Evolutionary conservation across 2,888 invertebrate genomes (phyloP).

Genomic region (Dione juno): DNA sequence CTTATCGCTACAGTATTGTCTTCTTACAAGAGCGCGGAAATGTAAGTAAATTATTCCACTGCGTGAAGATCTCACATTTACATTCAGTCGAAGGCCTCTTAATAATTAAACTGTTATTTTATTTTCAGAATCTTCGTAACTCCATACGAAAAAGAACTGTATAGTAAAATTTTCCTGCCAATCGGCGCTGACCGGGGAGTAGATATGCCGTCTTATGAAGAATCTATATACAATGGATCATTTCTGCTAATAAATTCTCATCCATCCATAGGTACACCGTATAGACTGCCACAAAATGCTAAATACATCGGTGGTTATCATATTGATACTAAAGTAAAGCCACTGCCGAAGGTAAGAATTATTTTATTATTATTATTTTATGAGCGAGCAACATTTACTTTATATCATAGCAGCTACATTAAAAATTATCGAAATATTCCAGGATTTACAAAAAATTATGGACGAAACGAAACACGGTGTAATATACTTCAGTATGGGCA

Average conservation of each 20-base stretch:
- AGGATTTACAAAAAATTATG: conserved; percentile 69
- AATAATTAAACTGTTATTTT: background rate
- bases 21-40: too few relatives aligned
- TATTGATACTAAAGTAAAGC: conserved; percentile 55
- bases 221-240: conserved; percentile 60
- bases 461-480: conserved; percentile 62
- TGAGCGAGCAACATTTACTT: too few relatives aligned
- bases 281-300: conserved; percentile 58
- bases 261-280: conserved; percentile 53
- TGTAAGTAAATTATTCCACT: too few relatives aligned
- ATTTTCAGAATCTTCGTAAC: conserved; percentile 54
- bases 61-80: too few relatives aligned
- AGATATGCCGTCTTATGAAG: conserved; percentile 57
- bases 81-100: too few relatives aligned
- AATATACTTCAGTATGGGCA: conserved; percentile 70
- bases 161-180: conserved; percentile 52
- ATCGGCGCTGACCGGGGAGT: conserved; percentile 60
- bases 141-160: conserved; percentile 54
- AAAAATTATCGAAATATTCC: background rate
- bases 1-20: too few relatives aligned
- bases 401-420: too few relatives aligned
- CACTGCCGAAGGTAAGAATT: conserved; percentile 63
- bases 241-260: conserved; percentile 63
- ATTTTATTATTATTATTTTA: too few relatives aligned
- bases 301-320: conserved; percentile 65